phyloP scores from a whole-genome alignment of 2,113 vertebrate genomes.

The Mellivora capensis region DNA sequence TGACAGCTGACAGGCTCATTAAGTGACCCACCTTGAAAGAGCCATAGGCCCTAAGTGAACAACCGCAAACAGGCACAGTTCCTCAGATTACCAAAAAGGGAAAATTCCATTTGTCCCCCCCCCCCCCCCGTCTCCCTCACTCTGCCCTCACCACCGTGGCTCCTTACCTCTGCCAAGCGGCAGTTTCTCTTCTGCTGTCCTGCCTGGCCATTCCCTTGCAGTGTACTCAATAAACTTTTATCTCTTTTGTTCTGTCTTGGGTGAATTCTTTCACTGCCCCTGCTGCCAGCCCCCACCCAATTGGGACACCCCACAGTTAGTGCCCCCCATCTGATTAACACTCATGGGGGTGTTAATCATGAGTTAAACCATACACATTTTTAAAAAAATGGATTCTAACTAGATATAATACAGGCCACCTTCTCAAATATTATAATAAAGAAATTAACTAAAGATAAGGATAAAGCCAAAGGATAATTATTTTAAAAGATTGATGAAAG shows the following conservation, averaged over 20 bases:
- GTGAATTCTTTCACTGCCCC: neutral
- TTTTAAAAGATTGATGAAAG: neutral
- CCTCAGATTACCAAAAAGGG: neutral
- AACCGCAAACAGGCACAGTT: neutral
- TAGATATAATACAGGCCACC: neutral
- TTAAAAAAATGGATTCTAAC: neutral
- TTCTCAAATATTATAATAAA: neutral
- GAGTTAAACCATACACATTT: neutral
- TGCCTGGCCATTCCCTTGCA: neutral
- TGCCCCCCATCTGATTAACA: neutral
- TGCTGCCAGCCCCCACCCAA: neutral
- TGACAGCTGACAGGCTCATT: neutral
- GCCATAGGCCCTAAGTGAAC: neutral
- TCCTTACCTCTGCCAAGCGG: neutral
- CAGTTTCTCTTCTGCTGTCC: neutral
- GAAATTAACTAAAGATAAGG: neutral
- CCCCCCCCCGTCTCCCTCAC: neutral
- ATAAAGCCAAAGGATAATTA: neutral
- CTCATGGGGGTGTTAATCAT: neutral
- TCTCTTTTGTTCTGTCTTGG: neutral
- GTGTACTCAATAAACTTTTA: neutral
- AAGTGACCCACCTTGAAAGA: neutral
- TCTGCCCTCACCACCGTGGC: neutral
- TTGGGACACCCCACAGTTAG: neutral
- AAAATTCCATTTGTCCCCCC: neutral